A percentile compares a stretch with the other conserved stretches of the same genome.
Evolutionary conservation across 2,888 invertebrate species (phyloP).

Genomic region (Agrotis clavis): DNA sequence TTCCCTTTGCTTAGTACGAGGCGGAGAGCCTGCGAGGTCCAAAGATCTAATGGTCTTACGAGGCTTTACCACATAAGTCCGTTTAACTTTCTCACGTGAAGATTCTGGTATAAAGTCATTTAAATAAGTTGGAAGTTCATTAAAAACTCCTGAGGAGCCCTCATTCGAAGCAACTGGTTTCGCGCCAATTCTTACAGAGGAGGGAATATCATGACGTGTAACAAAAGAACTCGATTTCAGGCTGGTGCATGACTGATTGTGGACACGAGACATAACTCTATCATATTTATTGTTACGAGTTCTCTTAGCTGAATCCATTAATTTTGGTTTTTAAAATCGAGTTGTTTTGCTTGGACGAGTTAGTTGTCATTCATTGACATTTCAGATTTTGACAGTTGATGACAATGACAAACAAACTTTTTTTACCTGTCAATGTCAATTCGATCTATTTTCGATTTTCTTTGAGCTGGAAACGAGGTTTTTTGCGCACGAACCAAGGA

Average conservation of each 20-base stretch:
- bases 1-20: slow-evolving; percentile 64
- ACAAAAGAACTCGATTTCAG: slow-evolving; percentile 77
- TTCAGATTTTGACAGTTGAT: neutral
- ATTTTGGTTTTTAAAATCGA: slow-evolving; percentile 60
- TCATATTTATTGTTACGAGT: slow-evolving; percentile 74
- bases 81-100: slow-evolving; percentile 66
- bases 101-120: slow-evolving; percentile 79
- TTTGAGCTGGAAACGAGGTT: neutral
- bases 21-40: slow-evolving; percentile 77
- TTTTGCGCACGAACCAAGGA: neutral
- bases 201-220: slow-evolving; percentile 78
- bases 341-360: slow-evolving; percentile 54
- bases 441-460: neutral
- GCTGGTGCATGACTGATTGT: slow-evolving; percentile 71
- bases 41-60: slow-evolving; percentile 82
- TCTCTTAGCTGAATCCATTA: slow-evolving; percentile 68
- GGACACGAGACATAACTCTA: slow-evolving; percentile 85
- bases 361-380: slow-evolving; percentile 26
- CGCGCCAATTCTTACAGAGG: slow-evolving; percentile 80
- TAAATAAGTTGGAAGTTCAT: slow-evolving; percentile 83
- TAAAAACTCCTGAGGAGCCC: slow-evolving; percentile 76
- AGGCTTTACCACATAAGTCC: slow-evolving; percentile 80
- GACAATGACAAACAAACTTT: slow-evolving; percentile 9
- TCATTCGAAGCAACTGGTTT: slow-evolving; percentile 81
- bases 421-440: slow-evolving; percentile 18